These are phyloP conservation scores for Myxocyprinus asiaticus DNA, from an alignment of 2,113 vertebrate species.

Conservation along the genomic window DNA sequence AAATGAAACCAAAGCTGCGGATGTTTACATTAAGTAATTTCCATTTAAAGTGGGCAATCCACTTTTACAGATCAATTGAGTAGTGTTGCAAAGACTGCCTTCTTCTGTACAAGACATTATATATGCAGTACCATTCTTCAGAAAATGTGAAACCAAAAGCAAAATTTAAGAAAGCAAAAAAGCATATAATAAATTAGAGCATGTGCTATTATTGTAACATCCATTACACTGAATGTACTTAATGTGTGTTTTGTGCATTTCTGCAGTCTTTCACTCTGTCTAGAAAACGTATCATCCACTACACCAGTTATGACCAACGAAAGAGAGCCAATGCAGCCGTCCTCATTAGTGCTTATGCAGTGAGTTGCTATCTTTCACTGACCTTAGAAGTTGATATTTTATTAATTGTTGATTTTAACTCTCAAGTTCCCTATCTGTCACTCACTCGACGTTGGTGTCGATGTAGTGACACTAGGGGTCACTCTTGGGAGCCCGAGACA, in stretches of 20 bases:
- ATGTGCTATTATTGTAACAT: background rate
- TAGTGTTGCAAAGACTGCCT: too few species aligned
- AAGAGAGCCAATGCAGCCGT: conserved; percentile 89
- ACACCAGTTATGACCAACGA: conserved; percentile 86
- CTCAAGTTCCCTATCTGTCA: too few species aligned
- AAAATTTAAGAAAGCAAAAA: background rate
- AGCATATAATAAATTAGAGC: background rate
- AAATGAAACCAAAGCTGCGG: too few species aligned
- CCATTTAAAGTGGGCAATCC: too few species aligned
- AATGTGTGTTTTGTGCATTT: conserved; percentile 19
- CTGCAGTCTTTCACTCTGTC: conserved; percentile 87
- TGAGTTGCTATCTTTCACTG: conserved; percentile 70
- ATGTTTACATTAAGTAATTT: too few species aligned
- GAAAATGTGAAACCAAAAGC: too few species aligned
- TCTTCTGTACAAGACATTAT: too few species aligned
- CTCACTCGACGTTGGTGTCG: too few species aligned
- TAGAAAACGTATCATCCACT: conserved; percentile 89
- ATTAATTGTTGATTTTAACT: background rate
- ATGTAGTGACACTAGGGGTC: too few species aligned
- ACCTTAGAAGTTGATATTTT: background rate
- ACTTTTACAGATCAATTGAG: too few species aligned
- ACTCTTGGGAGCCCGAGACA: too few species aligned
- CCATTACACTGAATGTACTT: background rate
- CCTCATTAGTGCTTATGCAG: conserved; percentile 88
- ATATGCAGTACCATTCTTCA: too few species aligned